Base-by-base conservation (phyloP, 2,888 invertebrate genomes). In the Elmis aenea region DNA sequence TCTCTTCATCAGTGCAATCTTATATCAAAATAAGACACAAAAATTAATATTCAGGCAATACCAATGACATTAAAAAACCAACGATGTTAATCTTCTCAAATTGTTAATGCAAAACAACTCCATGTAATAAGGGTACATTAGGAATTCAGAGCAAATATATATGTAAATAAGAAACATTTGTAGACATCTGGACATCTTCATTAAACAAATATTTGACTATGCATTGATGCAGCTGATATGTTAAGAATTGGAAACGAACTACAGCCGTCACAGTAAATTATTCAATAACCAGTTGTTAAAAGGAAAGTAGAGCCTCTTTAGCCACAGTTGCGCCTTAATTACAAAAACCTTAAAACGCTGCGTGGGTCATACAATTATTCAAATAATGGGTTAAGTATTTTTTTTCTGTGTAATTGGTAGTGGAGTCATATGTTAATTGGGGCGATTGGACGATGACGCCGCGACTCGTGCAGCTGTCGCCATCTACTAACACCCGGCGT, bases 361-460 rank as follows among this genome's bases (percentile, higher is more conserved):
- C 52, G 52, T 54, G 50, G 51, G 50, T 44, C 41, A 44, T 47
- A 46, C 52, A 55, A 54, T 55, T 56, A 56, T 56, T 56, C 52
- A 56, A 55, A 56, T 52, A 49, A 52, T 51, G 45, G 50, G 39
- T 40, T 42, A 41, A 44, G 49, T 51, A 45, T 41, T 32, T 43
- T 46, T 42, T 53, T 39, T 39, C 45, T 44, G 31, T 38, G 42
- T 50, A 51, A 51, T 51, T 51, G 43, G 43, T 46, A 35, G 37
- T 35, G 48, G 51, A 53, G 56, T 55, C 54, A 51, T 50, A 55
- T 56, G 57, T 57, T 57, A 55, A 56, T 57, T 57, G 55, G 49
- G 43, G 45, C 50, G 49, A 56, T 50, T 52, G 50, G 43, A 51
- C 43, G 45, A 52, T 52, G 48, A 46, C 42, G 45, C 33, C 32